Percentiles rank a stretch among this genome's conserved stretches.
These are phyloP conservation scores for Pterois miles DNA, from an alignment of 2,797 vertebrate species.

Conservation along the genomic window DNA sequence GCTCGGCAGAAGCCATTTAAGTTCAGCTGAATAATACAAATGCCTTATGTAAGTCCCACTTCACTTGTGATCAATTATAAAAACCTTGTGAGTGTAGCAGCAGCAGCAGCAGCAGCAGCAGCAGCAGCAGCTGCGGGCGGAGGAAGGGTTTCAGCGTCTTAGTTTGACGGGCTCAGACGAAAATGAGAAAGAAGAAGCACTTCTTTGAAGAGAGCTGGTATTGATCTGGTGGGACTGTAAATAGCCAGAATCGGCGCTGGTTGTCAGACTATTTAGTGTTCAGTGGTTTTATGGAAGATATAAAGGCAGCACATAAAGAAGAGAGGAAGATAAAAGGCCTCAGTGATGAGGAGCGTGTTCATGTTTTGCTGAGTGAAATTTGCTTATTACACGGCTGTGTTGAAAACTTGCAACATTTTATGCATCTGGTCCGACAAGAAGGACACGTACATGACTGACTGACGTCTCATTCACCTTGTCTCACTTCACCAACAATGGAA, in stretches of 20 bases:
- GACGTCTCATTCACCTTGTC: too few relatives aligned
- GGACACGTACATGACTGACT: too few relatives aligned
- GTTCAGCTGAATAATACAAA: conserved; percentile 76
- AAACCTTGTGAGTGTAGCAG: conserved; percentile 60
- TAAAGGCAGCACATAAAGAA: conserved; percentile 45
- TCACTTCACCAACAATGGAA: too few relatives aligned
- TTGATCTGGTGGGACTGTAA: conserved; percentile 69
- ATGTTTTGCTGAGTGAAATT: conserved; percentile 42
- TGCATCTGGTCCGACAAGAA: too few relatives aligned
- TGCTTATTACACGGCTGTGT: too few relatives aligned
- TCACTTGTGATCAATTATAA: conserved; percentile 79
- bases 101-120: conserved; percentile 13
- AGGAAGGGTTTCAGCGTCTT: conserved; percentile 65
- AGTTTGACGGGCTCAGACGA: conserved; percentile 60
- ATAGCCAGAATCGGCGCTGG: conserved; percentile 58
- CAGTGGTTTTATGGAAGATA: conserved; percentile 50
- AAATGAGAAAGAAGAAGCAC: conserved; percentile 62
- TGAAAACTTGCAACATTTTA: too few relatives aligned
- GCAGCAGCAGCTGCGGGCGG: conserved; percentile 25
- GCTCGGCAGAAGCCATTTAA: conserved; percentile 66
- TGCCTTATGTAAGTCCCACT: conserved; percentile 74
- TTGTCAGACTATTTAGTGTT: conserved; percentile 58
- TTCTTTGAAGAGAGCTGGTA: conserved; percentile 61
- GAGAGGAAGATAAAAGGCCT: conserved; percentile 56
- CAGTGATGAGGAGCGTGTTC: conserved; percentile 46